phyloP scores from a whole-genome alignment of 2,888 invertebrate species.

The Hirtodrosophila confusa region DNA sequence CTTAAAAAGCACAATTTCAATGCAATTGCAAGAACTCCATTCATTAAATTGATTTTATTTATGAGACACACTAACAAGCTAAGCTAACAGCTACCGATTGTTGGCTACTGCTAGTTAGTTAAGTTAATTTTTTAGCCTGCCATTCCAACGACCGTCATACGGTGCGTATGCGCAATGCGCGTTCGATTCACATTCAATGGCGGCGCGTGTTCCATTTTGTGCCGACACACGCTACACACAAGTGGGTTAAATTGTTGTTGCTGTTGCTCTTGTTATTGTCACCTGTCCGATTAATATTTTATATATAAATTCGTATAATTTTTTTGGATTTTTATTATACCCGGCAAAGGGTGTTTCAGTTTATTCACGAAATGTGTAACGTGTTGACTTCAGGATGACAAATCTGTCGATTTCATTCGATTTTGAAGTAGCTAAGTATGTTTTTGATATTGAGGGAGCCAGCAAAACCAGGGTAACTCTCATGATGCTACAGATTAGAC shows the following conservation, averaged over 20 bases:
- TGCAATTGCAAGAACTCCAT: slow-evolving; percentile 18
- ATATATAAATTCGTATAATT: slow-evolving; percentile 11
- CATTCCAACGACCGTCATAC: slow-evolving; percentile 58
- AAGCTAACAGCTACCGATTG: slow-evolving; percentile 59
- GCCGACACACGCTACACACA: slow-evolving; percentile 56
- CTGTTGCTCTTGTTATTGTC: slow-evolving; percentile 71
- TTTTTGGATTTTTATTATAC: slow-evolving; percentile 14
- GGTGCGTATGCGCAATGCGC: slow-evolving; percentile 68
- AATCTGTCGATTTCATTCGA: too few species aligned
- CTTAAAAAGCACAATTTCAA: not conserved
- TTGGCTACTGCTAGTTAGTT: slow-evolving; percentile 51
- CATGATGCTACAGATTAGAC: too few species aligned
- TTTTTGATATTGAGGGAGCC: too few species aligned
- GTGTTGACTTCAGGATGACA: too few species aligned
- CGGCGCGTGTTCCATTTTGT: slow-evolving; percentile 62
- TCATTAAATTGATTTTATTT: slow-evolving; percentile 48
- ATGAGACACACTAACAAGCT: slow-evolving; percentile 51
- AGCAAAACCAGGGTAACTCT: too few species aligned
- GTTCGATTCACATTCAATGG: slow-evolving; percentile 53
- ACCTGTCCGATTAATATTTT: slow-evolving; percentile 77
- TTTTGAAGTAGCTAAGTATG: too few species aligned
- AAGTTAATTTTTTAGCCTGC: slow-evolving; percentile 26
- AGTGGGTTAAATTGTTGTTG: slow-evolving; percentile 43
- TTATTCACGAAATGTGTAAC: too few species aligned
- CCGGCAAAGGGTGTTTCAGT: too few species aligned